Conservation (phyloP, 1,140 invertebrate genomes). For the Ceratina australensis region DNA sequence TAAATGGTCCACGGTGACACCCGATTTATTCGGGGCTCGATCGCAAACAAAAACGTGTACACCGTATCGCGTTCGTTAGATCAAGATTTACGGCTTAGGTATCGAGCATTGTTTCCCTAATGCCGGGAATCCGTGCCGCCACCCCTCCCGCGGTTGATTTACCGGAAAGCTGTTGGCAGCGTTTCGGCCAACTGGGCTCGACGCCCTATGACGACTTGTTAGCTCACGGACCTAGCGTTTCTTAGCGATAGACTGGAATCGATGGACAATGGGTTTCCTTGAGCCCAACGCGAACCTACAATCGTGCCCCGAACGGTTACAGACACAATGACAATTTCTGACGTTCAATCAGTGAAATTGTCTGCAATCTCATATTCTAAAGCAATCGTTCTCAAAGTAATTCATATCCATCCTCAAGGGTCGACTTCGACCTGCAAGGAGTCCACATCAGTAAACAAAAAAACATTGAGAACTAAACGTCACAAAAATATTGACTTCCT, state of each 20-base stretch:
- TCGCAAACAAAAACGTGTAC: constrained; percentile 27
- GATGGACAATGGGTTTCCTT: not conserved
- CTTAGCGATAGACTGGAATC: not conserved
- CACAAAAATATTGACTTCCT: too few relatives aligned
- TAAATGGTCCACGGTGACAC: constrained; percentile 24
- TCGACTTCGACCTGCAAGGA: too few relatives aligned
- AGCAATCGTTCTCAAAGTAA: too few relatives aligned
- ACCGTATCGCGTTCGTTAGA: constrained; percentile 10
- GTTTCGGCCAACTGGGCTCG: not conserved
- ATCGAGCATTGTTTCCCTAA: constrained; percentile 1
- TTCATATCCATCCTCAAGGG: too few relatives aligned
- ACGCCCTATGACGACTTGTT: not conserved
- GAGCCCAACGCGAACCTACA: too few relatives aligned
- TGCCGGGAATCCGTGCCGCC: constrained; percentile 1
- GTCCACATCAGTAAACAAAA: too few relatives aligned
- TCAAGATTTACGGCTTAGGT: constrained; percentile 12
- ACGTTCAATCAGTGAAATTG: too few relatives aligned
- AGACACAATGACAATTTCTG: too few relatives aligned
- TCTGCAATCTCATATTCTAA: too few relatives aligned
- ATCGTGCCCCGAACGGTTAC: too few relatives aligned
- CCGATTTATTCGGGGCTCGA: constrained; percentile 16
- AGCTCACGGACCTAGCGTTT: not conserved
- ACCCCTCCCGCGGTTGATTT: constrained; percentile 18
- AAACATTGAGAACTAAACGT: too few relatives aligned
- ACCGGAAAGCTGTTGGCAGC: not conserved